Evolutionary conservation across 2,797 vertebrate genomes (phyloP).

Genomic region (Scarus forsteni): DNA sequence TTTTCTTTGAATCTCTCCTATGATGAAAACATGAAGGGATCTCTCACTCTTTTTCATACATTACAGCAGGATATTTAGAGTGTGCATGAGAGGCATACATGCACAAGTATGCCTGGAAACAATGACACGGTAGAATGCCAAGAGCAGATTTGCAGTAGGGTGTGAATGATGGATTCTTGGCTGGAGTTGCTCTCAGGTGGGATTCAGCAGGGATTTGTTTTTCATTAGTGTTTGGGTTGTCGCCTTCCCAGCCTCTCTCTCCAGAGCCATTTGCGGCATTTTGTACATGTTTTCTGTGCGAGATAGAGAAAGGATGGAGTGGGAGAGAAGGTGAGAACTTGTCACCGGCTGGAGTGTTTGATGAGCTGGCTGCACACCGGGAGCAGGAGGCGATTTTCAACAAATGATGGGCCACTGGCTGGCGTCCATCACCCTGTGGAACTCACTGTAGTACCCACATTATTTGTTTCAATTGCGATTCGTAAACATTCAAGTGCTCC

Average conservation of each 20-base stretch:
- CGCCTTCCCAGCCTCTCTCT: not conserved
- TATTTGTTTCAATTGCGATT: conserved; percentile 14
- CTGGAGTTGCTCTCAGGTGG: conserved; percentile 24
- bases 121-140: conserved; percentile 35
- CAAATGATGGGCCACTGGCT: conserved; percentile 44
- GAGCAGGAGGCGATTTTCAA: conserved; percentile 40
- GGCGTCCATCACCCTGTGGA: conserved; percentile 30
- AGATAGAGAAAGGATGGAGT: conserved; percentile 9
- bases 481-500: conserved; percentile 20
- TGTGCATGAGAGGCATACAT: conserved; percentile 21
- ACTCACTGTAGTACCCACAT: conserved; percentile 22
- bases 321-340: conserved; percentile 27
- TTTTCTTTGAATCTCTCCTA: conserved; percentile 2
- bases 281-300: conserved; percentile 23
- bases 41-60: conserved; percentile 5
- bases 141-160: conserved; percentile 45
- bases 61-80: conserved; percentile 31
- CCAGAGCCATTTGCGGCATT: conserved; percentile 40
- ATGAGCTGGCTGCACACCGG: conserved; percentile 46
- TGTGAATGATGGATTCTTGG: conserved; percentile 47
- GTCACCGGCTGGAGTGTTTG: conserved; percentile 32
- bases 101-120: conserved; percentile 41
- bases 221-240: conserved; percentile 56
- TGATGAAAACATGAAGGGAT: not conserved
- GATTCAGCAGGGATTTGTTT: conserved; percentile 59